These are phyloP conservation scores for Nebria ingens DNA, from an alignment of 1,140 invertebrate species.

Conservation along the genomic window DNA sequence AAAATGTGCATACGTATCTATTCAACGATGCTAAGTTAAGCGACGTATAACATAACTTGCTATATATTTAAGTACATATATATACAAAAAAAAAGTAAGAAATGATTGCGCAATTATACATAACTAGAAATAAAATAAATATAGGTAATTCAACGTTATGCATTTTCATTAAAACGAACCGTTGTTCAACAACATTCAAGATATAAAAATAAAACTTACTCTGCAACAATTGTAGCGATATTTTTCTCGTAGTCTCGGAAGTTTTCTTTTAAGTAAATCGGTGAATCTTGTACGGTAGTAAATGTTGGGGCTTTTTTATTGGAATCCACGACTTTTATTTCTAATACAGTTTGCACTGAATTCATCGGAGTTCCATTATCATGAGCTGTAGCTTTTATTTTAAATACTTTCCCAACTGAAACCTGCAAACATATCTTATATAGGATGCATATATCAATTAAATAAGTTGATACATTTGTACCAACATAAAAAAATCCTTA, in stretches of 20 bases:
- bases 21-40: too few relatives aligned
- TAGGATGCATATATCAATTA: too few relatives aligned
- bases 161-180: not conserved
- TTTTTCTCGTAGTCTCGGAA: conserved; percentile 53
- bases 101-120: conserved; percentile 9
- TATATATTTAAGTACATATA: not conserved
- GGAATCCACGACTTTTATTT: conserved; percentile 75
- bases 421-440: conserved; percentile 19
- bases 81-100: conserved; percentile 13
- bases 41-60: too few relatives aligned
- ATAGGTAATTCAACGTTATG: not conserved
- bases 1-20: too few relatives aligned
- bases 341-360: conserved; percentile 57
- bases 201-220: conserved; percentile 40
- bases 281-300: conserved; percentile 42
- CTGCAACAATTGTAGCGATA: conserved; percentile 56
- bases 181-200: not conserved
- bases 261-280: conserved; percentile 62
- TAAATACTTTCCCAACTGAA: conserved; percentile 54
- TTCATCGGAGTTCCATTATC: conserved; percentile 59
- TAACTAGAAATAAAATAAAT: conserved; percentile 2
- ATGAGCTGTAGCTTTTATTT: conserved; percentile 59
- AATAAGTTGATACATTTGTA: too few relatives aligned
- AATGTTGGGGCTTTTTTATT: conserved; percentile 77
- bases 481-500: too few relatives aligned